Evolutionary conservation across 2,797 vertebrate genomes (phyloP).

Genomic region (Phoeniculus purpureus): DNA sequence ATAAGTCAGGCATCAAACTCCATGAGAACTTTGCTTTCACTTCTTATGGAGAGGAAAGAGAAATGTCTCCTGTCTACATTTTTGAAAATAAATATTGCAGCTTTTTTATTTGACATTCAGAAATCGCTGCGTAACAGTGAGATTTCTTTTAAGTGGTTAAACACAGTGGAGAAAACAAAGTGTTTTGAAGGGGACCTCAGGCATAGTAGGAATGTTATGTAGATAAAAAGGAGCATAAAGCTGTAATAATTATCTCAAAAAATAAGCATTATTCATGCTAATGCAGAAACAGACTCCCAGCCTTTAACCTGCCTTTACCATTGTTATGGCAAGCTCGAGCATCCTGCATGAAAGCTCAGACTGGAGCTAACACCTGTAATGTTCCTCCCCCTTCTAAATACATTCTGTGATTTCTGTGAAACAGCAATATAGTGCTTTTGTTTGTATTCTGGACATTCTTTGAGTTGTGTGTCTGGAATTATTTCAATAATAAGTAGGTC

Average conservation of each 20-base stretch:
- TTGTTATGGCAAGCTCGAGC: background rate
- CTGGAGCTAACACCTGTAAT: background rate
- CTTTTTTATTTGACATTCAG: background rate
- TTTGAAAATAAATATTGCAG: background rate
- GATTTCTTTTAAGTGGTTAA: background rate
- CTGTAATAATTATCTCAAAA: background rate
- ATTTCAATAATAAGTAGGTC: background rate
- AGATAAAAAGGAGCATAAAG: background rate
- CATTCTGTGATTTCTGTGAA: too few relatives aligned
- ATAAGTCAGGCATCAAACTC: background rate
- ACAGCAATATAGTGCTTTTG: background rate
- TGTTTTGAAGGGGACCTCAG: background rate
- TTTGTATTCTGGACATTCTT: background rate
- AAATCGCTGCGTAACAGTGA: background rate
- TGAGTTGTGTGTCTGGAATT: background rate
- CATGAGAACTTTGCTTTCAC: background rate
- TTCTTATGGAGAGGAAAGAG: background rate
- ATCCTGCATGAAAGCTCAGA: background rate
- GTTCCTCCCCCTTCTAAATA: background rate
- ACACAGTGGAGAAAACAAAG: background rate
- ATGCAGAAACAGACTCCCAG: background rate
- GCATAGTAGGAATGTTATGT: rapidly evolving
- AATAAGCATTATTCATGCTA: background rate
- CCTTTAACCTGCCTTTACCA: background rate
- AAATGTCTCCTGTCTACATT: background rate